These are phyloP conservation scores for Conomelus anceps DNA, from an alignment of 2,888 invertebrate species.

Conservation along the genomic window DNA sequence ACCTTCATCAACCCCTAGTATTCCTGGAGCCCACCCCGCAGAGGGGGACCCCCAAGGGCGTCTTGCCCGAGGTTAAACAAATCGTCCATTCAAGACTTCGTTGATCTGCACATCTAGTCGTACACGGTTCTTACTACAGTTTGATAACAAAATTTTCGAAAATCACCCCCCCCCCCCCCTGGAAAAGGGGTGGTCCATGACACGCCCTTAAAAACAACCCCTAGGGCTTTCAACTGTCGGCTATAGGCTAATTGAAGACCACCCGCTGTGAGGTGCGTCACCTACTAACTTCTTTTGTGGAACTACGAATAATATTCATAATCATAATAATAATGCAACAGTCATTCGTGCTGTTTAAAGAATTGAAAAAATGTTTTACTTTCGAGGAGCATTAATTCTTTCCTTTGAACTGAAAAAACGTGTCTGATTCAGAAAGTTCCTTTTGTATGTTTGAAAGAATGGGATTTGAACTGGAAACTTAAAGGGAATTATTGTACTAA, in stretches of 20 bases:
- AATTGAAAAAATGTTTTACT: neutral
- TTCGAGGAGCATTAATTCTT: neutral
- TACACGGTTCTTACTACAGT: neutral
- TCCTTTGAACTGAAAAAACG: neutral
- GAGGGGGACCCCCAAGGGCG: neutral
- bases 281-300: neutral
- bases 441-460: neutral
- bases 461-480: neutral
- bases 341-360: neutral
- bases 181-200: neutral
- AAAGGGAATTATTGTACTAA: neutral
- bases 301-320: neutral
- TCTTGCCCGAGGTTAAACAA: neutral
- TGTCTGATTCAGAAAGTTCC: neutral
- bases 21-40: neutral
- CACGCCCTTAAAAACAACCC: neutral
- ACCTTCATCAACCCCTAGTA: neutral
- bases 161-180: neutral
- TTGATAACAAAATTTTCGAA: neutral
- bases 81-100: neutral
- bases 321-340: neutral
- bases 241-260: neutral
- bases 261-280: neutral
- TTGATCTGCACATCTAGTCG: neutral
- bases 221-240: neutral